Evolutionary conservation across 1,140 invertebrate species (phyloP).

Genomic region (Hylyphantes graminicola): DNA sequence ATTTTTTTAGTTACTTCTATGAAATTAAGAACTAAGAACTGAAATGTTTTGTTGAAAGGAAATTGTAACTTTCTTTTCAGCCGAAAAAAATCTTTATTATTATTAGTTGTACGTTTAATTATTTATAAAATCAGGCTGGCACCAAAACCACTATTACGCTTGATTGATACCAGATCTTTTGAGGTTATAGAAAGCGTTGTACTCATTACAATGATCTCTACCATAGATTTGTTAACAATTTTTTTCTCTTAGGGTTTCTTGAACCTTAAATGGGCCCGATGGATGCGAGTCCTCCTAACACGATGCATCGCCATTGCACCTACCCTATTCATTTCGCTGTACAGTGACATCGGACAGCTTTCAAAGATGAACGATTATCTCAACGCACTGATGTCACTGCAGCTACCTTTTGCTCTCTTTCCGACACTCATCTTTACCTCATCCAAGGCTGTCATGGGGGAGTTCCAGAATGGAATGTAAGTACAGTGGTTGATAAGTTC

Average conservation of each 20-base stretch:
- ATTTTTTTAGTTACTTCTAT: too few species aligned
- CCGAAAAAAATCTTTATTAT: too few species aligned
- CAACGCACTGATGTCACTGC: constrained; percentile 89
- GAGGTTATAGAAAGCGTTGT: background rate
- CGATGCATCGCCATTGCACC: constrained; percentile 88
- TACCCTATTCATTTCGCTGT: constrained; percentile 85
- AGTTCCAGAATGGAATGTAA: constrained; percentile 81
- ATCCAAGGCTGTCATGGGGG: constrained; percentile 83
- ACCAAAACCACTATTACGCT: too few species aligned
- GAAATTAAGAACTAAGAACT: too few species aligned
- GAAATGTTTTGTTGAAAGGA: too few species aligned
- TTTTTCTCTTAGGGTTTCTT: constrained; percentile 79
- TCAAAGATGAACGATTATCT: constrained; percentile 88
- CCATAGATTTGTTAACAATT: too few species aligned
- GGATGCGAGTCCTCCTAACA: constrained; percentile 89
- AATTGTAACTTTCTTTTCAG: too few species aligned
- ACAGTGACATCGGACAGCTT: constrained; percentile 79
- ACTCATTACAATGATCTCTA: background rate
- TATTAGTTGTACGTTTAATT: too few species aligned
- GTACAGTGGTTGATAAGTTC: constrained; percentile 63
- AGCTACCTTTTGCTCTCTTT: constrained; percentile 85
- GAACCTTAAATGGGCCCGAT: constrained; percentile 87
- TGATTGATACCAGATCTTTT: background rate
- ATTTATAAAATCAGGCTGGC: too few species aligned
- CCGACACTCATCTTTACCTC: constrained; percentile 91